Percentiles rank a stretch among this genome's conserved stretches.
phyloP scores from a whole-genome alignment of 2,113 vertebrate species.

The Periophthalmus modestus region DNA sequence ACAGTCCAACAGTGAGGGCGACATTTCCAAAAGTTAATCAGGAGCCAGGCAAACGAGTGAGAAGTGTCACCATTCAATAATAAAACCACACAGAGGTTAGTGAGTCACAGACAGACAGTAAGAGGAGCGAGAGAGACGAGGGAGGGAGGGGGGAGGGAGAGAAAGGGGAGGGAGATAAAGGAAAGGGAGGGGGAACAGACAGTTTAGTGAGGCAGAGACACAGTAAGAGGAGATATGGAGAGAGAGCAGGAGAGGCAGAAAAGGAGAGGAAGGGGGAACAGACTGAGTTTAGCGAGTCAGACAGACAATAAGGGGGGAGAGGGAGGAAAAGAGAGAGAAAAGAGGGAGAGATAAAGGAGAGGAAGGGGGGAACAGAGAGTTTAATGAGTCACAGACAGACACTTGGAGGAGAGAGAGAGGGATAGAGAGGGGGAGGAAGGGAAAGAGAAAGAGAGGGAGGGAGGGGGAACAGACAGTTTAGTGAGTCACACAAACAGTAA shows the following conservation, averaged over 20 bases:
- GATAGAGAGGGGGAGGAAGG: too few species aligned
- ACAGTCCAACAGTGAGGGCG: not conserved
- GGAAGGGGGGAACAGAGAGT: not conserved
- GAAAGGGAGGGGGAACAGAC: not conserved
- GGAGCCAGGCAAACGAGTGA: not conserved
- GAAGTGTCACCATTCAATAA: slow-evolving; percentile 9
- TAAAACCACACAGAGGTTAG: slow-evolving; percentile 40
- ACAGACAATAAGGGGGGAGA: not conserved
- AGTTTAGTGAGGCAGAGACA: too few species aligned
- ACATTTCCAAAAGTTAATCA: slow-evolving; percentile 14
- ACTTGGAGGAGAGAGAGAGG: too few species aligned
- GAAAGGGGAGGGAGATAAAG: not conserved
- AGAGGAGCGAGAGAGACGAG: too few species aligned
- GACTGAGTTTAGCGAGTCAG: not conserved
- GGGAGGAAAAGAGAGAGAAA: not conserved
- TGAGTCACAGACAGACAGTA: slow-evolving; percentile 19
- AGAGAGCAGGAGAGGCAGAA: not conserved
- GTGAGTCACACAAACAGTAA: too few species aligned
- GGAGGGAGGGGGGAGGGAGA: too few species aligned
- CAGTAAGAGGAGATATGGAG: not conserved
- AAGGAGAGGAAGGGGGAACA: not conserved
- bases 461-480: too few species aligned
- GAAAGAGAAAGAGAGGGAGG: too few species aligned
- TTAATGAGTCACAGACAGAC: too few species aligned
- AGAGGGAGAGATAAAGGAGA: not conserved